phyloP scores from a whole-genome alignment of 2,113 vertebrate species.

The Brienomyrus longianalis region DNA sequence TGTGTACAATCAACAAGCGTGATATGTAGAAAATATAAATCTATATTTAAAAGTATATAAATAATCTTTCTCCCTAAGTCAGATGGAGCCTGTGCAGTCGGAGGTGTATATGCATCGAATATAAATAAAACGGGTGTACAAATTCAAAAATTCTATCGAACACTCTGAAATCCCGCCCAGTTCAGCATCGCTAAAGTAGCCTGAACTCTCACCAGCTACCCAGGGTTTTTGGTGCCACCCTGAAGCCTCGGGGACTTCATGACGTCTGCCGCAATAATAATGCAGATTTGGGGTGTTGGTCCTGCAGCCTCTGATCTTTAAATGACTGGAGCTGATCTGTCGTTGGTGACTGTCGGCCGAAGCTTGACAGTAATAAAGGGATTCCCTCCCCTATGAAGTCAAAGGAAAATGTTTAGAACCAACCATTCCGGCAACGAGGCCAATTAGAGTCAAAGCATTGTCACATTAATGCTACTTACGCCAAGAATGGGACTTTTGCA shows the following conservation, averaged over 20 bases:
- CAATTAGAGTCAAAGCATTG: background rate
- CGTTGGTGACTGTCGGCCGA: constrained; percentile 88
- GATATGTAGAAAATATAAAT: constrained; percentile 30
- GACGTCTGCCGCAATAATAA: background rate
- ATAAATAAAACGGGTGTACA: constrained; percentile 28
- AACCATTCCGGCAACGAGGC: background rate
- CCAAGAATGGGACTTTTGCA: constrained; percentile 75
- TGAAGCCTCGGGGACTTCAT: background rate
- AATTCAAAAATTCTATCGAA: constrained; percentile 23
- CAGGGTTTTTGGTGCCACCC: background rate
- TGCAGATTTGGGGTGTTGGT: background rate
- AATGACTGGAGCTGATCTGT: constrained; percentile 81
- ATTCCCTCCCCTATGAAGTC: constrained; percentile 77
- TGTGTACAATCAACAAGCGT: background rate
- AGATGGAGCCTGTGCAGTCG: constrained; percentile 22
- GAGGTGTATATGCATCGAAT: constrained; percentile 10
- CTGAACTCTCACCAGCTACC: background rate
- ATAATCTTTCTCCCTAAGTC: constrained; percentile 33
- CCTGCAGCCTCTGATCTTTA: constrained; percentile 28
- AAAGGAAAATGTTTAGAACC: background rate
- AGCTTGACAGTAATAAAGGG: constrained; percentile 88
- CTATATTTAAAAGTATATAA: constrained; percentile 24
- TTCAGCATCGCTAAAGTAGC: background rate
- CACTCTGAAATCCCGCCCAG: constrained; percentile 16
- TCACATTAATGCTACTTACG: constrained; percentile 55